Conservation (phyloP, 1,140 invertebrate genomes). For the Varroa destructor region DNA sequence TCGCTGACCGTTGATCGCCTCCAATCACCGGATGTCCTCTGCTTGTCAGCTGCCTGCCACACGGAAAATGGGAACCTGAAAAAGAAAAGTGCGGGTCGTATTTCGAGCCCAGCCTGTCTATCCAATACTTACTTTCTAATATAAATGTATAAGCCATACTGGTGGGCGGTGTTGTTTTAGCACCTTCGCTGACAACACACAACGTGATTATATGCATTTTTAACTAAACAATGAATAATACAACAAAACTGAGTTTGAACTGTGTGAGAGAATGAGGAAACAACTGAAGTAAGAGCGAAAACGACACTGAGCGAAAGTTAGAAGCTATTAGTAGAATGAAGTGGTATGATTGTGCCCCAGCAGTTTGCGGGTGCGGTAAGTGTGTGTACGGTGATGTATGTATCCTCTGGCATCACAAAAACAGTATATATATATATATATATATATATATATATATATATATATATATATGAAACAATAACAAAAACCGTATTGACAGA, state of each 20-base stretch:
- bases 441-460: too few relatives aligned
- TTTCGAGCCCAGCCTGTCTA: neutral
- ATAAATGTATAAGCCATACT: neutral
- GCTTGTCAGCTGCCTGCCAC: too few relatives aligned
- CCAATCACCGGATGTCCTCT: too few relatives aligned
- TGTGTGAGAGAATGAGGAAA: neutral
- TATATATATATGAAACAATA: too few relatives aligned
- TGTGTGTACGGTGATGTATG: neutral
- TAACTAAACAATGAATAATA: neutral
- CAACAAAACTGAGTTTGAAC: neutral
- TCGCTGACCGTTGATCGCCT: too few relatives aligned
- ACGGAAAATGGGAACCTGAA: neutral
- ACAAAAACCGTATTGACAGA: too few relatives aligned
- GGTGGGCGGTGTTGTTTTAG: neutral
- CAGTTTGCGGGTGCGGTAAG: neutral
- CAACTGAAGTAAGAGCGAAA: neutral
- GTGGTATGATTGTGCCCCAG: neutral
- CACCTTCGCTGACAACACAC: conserved; percentile 20
- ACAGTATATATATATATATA: too few relatives aligned
- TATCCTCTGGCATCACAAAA: too few relatives aligned
- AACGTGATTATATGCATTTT: conserved; percentile 28
- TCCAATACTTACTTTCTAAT: neutral
- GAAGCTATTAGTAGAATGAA: neutral
- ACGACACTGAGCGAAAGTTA: neutral
- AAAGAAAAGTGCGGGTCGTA: neutral